Evolutionary conservation across 2,797 vertebrate genomes (phyloP).

Genomic region (Delichon dasypus): DNA sequence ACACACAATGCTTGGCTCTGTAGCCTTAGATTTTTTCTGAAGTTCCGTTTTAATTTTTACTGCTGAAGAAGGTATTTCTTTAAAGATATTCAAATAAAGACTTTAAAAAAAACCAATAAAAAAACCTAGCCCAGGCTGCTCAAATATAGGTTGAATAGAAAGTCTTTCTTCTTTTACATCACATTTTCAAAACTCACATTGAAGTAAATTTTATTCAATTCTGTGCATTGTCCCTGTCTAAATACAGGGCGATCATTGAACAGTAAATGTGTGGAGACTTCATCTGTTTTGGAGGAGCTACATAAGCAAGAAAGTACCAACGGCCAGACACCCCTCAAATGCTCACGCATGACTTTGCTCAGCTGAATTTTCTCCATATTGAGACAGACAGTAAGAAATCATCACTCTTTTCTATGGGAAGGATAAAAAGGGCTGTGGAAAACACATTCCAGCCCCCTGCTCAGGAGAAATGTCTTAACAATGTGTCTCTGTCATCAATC

Average conservation of each 20-base stretch:
- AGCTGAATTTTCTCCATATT: background rate
- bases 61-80: background rate
- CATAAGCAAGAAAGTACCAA: background rate
- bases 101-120: background rate
- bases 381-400: background rate
- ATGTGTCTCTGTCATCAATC: background rate
- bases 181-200: slow-evolving; percentile 27
- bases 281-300: background rate
- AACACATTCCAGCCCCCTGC: background rate
- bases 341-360: background rate
- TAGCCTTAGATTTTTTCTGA: slow-evolving; percentile 13
- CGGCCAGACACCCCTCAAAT: background rate
- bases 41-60: slow-evolving; percentile 60
- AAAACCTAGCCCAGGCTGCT: background rate
- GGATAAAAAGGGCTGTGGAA: background rate
- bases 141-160: background rate
- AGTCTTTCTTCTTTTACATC: background rate
- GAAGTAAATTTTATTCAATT: background rate
- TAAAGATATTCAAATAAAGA: slow-evolving; percentile 45
- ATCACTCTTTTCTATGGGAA: background rate
- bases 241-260: background rate
- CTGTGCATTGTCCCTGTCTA: background rate
- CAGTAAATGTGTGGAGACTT: background rate
- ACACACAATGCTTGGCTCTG: background rate
- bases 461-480: background rate